Evolutionary conservation across 1,140 invertebrate species (phyloP).

Genomic region (Cherax quadricarinatus): DNA sequence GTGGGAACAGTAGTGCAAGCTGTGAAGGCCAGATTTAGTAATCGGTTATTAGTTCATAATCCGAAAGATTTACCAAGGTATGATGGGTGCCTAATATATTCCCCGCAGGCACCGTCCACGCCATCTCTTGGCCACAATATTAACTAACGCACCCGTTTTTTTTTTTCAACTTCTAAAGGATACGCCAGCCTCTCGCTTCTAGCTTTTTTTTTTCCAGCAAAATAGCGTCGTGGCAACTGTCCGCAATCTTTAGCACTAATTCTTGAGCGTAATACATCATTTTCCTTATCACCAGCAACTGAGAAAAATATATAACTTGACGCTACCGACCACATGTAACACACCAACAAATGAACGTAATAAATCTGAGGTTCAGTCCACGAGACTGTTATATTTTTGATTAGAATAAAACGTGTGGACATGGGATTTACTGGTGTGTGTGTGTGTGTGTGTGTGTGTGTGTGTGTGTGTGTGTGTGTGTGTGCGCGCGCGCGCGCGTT

Average conservation of each 20-base stretch:
- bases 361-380: background rate
- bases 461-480: conserved; percentile 13
- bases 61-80: background rate
- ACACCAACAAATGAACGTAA: background rate
- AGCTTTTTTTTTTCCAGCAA: background rate
- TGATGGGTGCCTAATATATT: conserved; percentile 5
- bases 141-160: background rate
- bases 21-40: background rate
- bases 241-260: background rate
- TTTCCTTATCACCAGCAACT: background rate
- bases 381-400: too few species aligned
- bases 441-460: conserved; percentile 7
- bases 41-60: conserved; percentile 51
- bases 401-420: too few species aligned
- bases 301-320: background rate
- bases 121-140: conserved; percentile 1
- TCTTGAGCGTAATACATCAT: background rate
- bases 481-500: background rate
- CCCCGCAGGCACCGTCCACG: conserved; percentile 48
- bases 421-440: background rate
- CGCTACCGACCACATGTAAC: background rate
- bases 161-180: background rate
- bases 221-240: background rate
- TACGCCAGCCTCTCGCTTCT: background rate
- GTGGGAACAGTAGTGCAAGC: background rate